Evolutionary conservation across 1,140 invertebrate genomes (phyloP).

Genomic region (Pristionchus pacificus): DNA sequence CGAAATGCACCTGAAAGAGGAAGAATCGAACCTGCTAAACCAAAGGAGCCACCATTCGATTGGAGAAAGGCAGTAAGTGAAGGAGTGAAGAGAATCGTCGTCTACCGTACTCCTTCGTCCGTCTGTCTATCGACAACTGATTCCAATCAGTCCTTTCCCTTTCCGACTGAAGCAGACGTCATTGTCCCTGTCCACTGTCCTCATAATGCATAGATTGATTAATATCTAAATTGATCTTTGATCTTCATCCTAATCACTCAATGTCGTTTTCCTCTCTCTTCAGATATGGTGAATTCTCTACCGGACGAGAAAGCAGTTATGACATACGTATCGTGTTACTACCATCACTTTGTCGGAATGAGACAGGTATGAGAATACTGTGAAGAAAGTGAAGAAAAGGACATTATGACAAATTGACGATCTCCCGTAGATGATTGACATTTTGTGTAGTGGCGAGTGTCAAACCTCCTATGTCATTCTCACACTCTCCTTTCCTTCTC

Average conservation of each 20-base stretch:
- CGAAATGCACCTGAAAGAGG: conserved; percentile 64
- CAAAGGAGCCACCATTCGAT: conserved; percentile 15
- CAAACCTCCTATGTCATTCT: background rate
- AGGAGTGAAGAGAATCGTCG: background rate
- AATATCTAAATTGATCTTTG: too few relatives aligned
- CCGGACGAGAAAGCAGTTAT: conserved; percentile 98
- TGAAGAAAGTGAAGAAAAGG: background rate
- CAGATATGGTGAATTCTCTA: conserved; percentile 97
- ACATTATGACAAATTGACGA: background rate
- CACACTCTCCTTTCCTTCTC: background rate
- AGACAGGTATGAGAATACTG: conserved; percentile 86
- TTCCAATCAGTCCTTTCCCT: too few relatives aligned
- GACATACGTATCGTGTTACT: conserved; percentile 99
- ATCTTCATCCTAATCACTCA: too few relatives aligned
- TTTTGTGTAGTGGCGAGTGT: background rate
- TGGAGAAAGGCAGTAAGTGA: conserved; percentile 31
- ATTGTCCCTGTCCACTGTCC: too few relatives aligned
- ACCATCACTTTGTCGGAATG: conserved; percentile 98
- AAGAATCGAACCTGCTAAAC: conserved; percentile 5
- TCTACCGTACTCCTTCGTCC: background rate
- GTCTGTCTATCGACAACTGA: too few relatives aligned
- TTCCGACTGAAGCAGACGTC: too few relatives aligned
- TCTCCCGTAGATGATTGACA: background rate
- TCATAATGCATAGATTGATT: too few relatives aligned
- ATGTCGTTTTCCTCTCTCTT: conserved; percentile 41